Evolutionary conservation across 2,113 vertebrate genomes (phyloP), one percentile per base, ranked within the genome.

Genomic region (Spermophilus dauricus): DNA sequence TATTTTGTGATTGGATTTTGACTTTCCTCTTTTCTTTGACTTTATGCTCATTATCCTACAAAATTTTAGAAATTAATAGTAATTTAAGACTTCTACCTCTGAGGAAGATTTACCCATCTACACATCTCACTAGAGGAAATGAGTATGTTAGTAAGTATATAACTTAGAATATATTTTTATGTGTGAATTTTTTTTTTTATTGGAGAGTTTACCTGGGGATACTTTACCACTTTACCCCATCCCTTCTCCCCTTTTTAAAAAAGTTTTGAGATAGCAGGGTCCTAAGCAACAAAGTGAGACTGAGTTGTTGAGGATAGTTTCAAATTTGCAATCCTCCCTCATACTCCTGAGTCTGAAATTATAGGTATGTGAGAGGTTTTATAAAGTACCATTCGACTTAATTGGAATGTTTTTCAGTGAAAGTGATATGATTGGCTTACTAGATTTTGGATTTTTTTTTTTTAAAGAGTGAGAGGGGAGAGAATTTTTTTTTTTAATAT

Each of bases 1-100:
- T 26, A 69, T 72, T 82, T 28, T 86, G 75, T 89, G 32, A 34
- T 12, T 80, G 72, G 61, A 81, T 95, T 95, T 78, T 90, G 81
- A 91, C 61, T 48, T 75, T 8, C 61, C 61, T 0, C 1, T 20
- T 78, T 48, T 0, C 1, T 20, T 78, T 48, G 20, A 20, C 32
- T 67, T 77, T 69, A 32, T 94, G 63, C 24, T 69, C 51, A 76
- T 81, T 78, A 63, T 70, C 32, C 28, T 94, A 17, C 3, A 34
- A 45, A 92, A 56, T 83, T 92, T 65, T 51, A 56, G 56, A 82
- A 37, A 20, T 32, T 5, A 80, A 3, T 56, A 20, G 56, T 72
- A 89, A 78, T 39, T 48, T 61, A 63, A 61, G 13, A 48, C 28
- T 76, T 8, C 39, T 83, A 84, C 84, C 85, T 84, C 28, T 89